Evolutionary conservation across 1,140 invertebrate genomes (phyloP), one percentile per base, ranked within the genome.

Genomic region (Drosophila pseudoananassae): DNA sequence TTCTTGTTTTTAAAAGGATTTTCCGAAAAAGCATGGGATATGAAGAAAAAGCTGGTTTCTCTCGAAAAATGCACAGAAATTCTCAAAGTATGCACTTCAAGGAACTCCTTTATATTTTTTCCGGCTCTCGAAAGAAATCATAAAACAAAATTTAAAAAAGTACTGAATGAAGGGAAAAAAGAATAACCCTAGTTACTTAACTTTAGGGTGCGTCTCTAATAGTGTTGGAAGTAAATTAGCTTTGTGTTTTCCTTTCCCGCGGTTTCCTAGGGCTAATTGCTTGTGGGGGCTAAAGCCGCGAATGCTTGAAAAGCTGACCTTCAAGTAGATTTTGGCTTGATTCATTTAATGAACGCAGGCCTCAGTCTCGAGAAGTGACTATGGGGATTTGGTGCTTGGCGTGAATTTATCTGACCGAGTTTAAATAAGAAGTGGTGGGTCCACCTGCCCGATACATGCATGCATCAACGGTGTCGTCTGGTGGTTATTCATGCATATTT

Each of bases 211-310:
- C 38, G 27, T 20, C 45, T 50, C 17, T 33, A 36, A 38, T 60
- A 78, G 78, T 73, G 72, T 64, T 63, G 76, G 60, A 12, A 83
- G 71, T 87, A 87, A 87, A 85, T 85, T 85, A 85, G 85, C 77
- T 85, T 74, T 77, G 47, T 9, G 60, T 77, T 59, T 40, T 74
- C 68, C 71, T 85, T 78, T 74, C 56, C 49, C 64, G 82, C 38
- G 81, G 81, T 78, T 87, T 77, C 68, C 68, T 46, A 61, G 27
- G 65, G 51, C 64, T 85, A 85, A 85, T 85, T 87, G 82, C 82
- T 75, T 46, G 45, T 23, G 3, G 3, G 20, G 20, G 20, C 20
- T 20, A 29, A 47, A 43, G 14, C 17, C 64, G 55, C 56, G 77
- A 82, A 61, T 78, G 54, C 74, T 82, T 74, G 38, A 65, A 77